Conservation (phyloP, 2,797 vertebrate genomes). For the Lagodon rhomboides region DNA sequence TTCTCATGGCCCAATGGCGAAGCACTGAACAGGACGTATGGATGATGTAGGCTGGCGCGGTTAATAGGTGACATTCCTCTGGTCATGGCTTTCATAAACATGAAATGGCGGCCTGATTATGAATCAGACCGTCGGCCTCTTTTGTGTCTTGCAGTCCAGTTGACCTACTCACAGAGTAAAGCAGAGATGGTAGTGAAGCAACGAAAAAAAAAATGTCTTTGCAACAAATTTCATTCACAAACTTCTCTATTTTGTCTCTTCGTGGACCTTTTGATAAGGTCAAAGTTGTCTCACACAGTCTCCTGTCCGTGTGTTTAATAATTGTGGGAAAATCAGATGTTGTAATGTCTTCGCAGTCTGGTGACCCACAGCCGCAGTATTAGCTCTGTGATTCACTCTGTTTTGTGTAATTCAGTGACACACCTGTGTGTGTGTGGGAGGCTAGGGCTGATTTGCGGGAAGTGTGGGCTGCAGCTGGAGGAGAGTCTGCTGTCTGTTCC, state of each 20-base stretch:
- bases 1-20: constrained; percentile 15
- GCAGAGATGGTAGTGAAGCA: neutral
- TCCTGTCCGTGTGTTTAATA: too few species aligned
- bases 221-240: neutral
- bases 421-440: constrained; percentile 8
- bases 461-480: neutral
- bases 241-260: neutral
- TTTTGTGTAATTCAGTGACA: neutral
- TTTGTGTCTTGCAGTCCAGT: constrained; percentile 31
- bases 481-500: neutral
- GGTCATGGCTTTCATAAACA: constrained; percentile 44
- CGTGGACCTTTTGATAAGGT: neutral
- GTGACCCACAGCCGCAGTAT: neutral
- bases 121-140: constrained; percentile 32
- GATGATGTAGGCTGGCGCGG: constrained; percentile 9
- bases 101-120: constrained; percentile 51
- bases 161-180: constrained; percentile 42
- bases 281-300: too few species aligned
- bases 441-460: neutral
- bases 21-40: constrained; percentile 24
- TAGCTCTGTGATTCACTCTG: neutral
- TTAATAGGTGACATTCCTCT: constrained; percentile 53
- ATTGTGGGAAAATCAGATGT: too few species aligned
- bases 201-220: neutral
- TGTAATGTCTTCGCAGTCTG: neutral